These are phyloP conservation scores for Neodon shergylaensis DNA, from an alignment of 2,113 vertebrate species.

Conservation along the genomic window DNA sequence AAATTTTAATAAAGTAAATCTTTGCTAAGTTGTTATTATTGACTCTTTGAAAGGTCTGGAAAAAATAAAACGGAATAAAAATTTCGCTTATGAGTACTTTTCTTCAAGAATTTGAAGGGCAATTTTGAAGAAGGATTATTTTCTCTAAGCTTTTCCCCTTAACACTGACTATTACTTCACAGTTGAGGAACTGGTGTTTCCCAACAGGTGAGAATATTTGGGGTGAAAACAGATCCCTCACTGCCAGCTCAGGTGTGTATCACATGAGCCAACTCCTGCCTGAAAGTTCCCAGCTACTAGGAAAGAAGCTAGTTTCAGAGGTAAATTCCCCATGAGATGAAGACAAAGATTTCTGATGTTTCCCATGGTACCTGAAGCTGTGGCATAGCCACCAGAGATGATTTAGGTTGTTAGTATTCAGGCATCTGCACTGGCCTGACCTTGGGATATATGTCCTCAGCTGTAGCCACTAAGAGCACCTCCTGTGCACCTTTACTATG, in stretches of 20 bases:
- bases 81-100: neutral
- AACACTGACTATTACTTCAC: neutral
- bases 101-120: neutral
- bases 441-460: too few relatives aligned
- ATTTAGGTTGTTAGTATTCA: too few relatives aligned
- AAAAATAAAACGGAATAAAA: neutral
- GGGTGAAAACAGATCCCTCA: neutral
- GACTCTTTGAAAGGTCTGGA: neutral
- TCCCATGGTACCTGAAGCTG: neutral
- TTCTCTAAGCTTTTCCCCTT: neutral
- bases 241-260: neutral
- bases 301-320: neutral
- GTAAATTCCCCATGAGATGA: neutral
- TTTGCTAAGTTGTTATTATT: slow-evolving; percentile 17
- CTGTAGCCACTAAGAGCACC: too few relatives aligned
- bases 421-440: too few relatives aligned
- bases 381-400: neutral
- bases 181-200: neutral
- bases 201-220: neutral
- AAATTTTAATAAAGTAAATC: slow-evolving; percentile 7
- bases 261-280: neutral
- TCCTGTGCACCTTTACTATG: too few relatives aligned
- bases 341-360: neutral
- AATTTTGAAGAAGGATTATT: neutral
- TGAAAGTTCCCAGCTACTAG: neutral